Evolutionary conservation across 1,140 invertebrate genomes (phyloP), one percentile per base, ranked within the genome.

Genomic region (Paraescarpia echinospica): DNA sequence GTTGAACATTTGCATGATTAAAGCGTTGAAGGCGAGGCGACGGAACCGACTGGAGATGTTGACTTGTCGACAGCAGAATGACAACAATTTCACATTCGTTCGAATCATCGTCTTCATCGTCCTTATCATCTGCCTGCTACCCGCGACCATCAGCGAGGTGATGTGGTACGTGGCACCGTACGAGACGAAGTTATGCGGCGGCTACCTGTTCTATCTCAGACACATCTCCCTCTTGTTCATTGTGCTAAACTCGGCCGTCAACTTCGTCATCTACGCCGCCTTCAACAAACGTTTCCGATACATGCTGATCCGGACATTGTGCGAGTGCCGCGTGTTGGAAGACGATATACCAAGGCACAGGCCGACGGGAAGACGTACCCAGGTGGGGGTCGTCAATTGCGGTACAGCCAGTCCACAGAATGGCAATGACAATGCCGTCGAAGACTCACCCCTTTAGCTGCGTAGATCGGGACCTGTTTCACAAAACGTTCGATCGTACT

Each of bases 31-130:
- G 88, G 91, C 77, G 35, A 91, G 92, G 18, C 92, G 89, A 4
- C 91, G 91, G 89, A 93, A 92, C 41, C 93, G 93, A 0, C 14
- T n/a, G 41, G 93, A 93, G 91, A 93, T 93, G 93, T 92, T 91
- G 93, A 92, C 88, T 90, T 33, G 51, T 6, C 93, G 93, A 1
- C 93, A 93, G 41, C 93, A 93, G 92, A 91, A 93, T 5, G 93
- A 93, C 92, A 93, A 93, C 90, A 93, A 93, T 91, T 90, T 93
- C 92, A 93, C 93, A 2, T 51, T 93, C 88, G 93, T 93, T 41
- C 92, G 93, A 12, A 93, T 93, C 88, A 59, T 93, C 89, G 92
- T 93, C 92, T 35, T 93, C 89, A n/a, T 93, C 89, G 92, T 93
- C n/a, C 92, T 93, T 91, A 93, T 90, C 93, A 88, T 93, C 59